These are phyloP conservation scores for Cynodonichthys magdalenae DNA, from an alignment of 2,797 vertebrate genomes.

Conservation along the genomic window DNA sequence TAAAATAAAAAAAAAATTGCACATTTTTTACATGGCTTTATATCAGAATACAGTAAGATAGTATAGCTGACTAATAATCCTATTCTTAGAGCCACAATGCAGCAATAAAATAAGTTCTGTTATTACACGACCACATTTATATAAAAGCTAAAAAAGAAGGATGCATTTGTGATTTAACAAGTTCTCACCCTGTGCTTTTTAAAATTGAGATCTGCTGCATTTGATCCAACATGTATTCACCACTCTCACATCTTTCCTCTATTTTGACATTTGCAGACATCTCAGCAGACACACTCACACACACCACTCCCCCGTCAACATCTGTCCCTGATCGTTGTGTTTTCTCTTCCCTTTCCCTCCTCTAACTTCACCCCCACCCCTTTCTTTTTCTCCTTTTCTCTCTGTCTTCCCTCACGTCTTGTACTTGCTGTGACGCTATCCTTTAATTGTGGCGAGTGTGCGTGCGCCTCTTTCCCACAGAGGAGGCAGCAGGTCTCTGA, in stretches of 20 bases:
- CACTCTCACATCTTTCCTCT: neutral
- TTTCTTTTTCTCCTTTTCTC: slow-evolving; percentile 8
- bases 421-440: slow-evolving; percentile 50
- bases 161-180: neutral
- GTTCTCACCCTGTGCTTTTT: neutral
- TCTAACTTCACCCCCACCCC: slow-evolving; percentile 18
- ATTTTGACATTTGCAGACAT: neutral
- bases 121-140: too few species aligned
- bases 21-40: too few species aligned
- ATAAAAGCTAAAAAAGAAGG: too few species aligned
- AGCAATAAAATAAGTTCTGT: too few species aligned
- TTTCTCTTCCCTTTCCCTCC: neutral
- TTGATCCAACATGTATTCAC: neutral
- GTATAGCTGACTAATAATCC: too few species aligned
- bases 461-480: slow-evolving; percentile 56
- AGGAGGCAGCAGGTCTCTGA: slow-evolving; percentile 37
- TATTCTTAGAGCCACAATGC: too few species aligned
- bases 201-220: neutral
- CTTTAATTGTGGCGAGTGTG: slow-evolving; percentile 54
- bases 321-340: neutral
- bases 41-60: too few species aligned
- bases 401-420: slow-evolving; percentile 49
- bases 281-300: neutral
- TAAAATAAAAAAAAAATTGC: too few species aligned
- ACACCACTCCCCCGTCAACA: neutral